phyloP scores from a whole-genome alignment of 2,888 invertebrate genomes.

The Melieria omissa region DNA sequence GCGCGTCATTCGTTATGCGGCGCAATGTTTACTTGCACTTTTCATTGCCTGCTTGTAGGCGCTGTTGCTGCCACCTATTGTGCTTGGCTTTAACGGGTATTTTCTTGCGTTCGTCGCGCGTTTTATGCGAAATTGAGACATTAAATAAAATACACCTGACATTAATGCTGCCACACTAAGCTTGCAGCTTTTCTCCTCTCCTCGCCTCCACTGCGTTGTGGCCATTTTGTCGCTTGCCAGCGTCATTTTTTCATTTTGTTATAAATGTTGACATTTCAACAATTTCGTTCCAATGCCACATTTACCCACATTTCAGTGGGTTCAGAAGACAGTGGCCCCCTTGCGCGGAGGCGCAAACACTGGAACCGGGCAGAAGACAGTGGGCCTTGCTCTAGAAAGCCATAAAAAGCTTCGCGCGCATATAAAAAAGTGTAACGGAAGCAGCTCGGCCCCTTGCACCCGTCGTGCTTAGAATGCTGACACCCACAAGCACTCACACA shows the following conservation, averaged over 20 bases:
- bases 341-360: no score
- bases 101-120: not conserved
- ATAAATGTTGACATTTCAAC: conserved; percentile 24
- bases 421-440: not conserved
- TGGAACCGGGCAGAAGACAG: no score
- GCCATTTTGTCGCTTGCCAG: not conserved
- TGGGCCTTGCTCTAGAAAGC: not conserved
- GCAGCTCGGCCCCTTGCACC: not conserved
- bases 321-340: not conserved
- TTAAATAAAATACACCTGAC: conserved; percentile 28
- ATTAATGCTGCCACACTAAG: conserved; percentile 20
- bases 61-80: not conserved
- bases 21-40: no score
- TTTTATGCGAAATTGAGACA: conserved; percentile 26
- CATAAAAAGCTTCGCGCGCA: not conserved
- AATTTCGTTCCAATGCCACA: conserved; percentile 20
- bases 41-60: conserved; percentile 13
- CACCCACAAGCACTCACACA: not conserved
- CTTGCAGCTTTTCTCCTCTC: not conserved
- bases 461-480: no score
- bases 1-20: no score
- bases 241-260: not conserved
- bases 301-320: conserved; percentile 12
- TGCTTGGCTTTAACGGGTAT: not conserved
- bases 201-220: not conserved